These are phyloP conservation scores for Coluber constrictor DNA, from an alignment of 2,797 vertebrate genomes.

Conservation along the genomic window DNA sequence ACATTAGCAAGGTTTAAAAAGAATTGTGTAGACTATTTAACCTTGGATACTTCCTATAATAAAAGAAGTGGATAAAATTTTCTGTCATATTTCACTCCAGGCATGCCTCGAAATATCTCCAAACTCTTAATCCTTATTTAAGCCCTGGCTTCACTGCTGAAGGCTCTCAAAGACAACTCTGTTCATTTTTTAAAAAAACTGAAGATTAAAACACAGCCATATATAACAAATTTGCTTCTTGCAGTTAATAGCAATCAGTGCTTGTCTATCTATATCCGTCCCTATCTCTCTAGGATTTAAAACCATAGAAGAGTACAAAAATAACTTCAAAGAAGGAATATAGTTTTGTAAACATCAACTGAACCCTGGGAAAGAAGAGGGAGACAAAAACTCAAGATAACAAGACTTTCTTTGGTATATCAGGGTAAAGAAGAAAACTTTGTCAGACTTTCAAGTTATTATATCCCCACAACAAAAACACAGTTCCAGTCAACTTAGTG, in stretches of 20 bases:
- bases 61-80: neutral
- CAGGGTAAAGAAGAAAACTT: neutral
- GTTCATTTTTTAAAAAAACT: neutral
- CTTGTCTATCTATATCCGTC: neutral
- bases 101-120: neutral
- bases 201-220: neutral
- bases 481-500: neutral
- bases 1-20: neutral
- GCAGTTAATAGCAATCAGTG: neutral
- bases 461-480: neutral
- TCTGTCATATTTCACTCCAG: neutral
- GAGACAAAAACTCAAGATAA: neutral
- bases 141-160: neutral
- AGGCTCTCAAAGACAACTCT: neutral
- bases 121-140: neutral
- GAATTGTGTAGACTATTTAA: neutral
- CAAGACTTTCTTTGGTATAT: neutral
- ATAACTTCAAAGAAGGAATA: neutral
- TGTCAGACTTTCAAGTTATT: neutral
- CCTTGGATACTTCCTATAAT: neutral
- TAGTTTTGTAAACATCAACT: neutral
- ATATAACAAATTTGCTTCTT: neutral
- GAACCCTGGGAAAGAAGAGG: neutral
- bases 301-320: neutral
- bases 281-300: neutral